These are phyloP conservation scores for Tychaedon coryphoeus DNA, from an alignment of 2,113 vertebrate species.

Conservation along the genomic window DNA sequence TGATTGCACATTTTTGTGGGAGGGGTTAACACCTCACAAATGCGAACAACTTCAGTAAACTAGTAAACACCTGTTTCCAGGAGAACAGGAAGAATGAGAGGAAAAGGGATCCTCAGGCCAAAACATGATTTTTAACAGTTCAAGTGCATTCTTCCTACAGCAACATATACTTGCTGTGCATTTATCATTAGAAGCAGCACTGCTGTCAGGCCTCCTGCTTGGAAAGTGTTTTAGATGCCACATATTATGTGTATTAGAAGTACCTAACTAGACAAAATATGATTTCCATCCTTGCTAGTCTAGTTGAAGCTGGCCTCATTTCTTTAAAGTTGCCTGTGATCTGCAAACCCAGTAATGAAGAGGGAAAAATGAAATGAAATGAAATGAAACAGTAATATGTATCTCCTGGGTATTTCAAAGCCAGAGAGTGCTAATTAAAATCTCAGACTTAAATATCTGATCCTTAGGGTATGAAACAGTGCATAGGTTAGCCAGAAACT, in stretches of 20 bases:
- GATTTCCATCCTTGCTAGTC: not conserved
- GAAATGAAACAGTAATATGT: not conserved
- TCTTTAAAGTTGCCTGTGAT: slow-evolving; percentile 14
- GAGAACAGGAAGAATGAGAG: not conserved
- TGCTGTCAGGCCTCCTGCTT: not conserved
- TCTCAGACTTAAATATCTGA: not conserved
- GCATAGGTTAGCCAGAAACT: not conserved
- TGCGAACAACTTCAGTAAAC: not conserved
- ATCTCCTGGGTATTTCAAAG: slow-evolving; percentile 19
- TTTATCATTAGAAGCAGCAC: not conserved
- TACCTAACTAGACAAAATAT: not conserved
- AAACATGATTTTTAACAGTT: not conserved
- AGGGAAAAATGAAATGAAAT: not conserved
- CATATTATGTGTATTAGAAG: not conserved
- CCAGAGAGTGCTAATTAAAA: slow-evolving; percentile 35
- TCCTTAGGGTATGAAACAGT: not conserved
- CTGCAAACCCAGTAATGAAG: not conserved
- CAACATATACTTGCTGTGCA: not conserved
- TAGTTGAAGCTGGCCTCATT: slow-evolving; percentile 14
- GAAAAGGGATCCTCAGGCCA: not conserved
- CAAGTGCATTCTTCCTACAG: not conserved
- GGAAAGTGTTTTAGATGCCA: not conserved
- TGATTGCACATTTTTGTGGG: not conserved
- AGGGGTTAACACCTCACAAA: not conserved
- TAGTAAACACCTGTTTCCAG: not conserved